Conservation (phyloP, 1,140 invertebrate genomes). For the Maconellicoccus hirsutus region DNA sequence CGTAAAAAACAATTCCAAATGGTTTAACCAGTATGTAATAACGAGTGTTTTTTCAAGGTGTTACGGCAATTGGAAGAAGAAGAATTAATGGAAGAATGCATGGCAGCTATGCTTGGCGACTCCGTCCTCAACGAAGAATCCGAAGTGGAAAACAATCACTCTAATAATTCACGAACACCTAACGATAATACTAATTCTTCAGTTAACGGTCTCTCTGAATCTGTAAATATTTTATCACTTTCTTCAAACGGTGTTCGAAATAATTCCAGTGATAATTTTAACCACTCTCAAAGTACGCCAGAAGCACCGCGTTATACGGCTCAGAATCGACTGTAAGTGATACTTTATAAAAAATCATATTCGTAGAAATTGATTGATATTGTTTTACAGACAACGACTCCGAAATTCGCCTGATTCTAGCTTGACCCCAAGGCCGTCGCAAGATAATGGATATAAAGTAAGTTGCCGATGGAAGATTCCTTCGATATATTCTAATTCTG, state of each 20-base stretch:
- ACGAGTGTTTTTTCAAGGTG: slow-evolving; percentile 43
- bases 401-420: no score
- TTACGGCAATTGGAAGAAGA: slow-evolving; percentile 75
- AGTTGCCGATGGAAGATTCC: no score
- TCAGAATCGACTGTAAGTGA: slow-evolving; percentile 23
- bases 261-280: slow-evolving; percentile 11
- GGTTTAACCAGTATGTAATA: neutral
- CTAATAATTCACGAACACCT: slow-evolving; percentile 4
- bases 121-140: neutral
- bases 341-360: slow-evolving; percentile 8
- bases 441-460: no score
- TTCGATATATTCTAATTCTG: no score
- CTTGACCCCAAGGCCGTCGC: no score
- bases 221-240: slow-evolving; percentile 9
- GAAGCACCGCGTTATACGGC: neutral
- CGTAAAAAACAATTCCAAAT: no score
- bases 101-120: slow-evolving; percentile 69
- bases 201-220: neutral
- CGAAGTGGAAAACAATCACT: neutral
- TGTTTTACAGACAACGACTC: no score
- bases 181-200: neutral
- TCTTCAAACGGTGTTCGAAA: slow-evolving; percentile 13
- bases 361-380: no score
- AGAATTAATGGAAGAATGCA: slow-evolving; percentile 72
- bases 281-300: neutral